Evolutionary conservation across 2,113 vertebrate species (phyloP).

Genomic region (Antennarius striatus): DNA sequence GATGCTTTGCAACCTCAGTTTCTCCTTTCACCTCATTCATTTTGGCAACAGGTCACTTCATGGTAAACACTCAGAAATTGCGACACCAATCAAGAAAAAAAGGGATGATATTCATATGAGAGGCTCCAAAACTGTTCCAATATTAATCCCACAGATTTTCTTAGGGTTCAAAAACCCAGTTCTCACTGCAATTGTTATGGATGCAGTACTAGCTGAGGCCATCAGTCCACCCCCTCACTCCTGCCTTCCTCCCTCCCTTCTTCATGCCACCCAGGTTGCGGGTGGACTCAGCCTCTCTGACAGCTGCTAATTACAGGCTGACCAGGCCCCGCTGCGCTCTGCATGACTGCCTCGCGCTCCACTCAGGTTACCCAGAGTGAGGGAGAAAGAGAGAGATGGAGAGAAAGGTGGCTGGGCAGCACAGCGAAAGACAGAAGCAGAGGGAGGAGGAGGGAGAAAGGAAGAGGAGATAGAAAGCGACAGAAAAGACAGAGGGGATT

Average conservation of each 20-base stretch:
- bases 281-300: conserved; percentile 79
- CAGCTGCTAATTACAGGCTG: conserved; percentile 85
- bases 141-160: conserved; percentile 44
- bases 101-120: background rate
- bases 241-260: conserved; percentile 30
- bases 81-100: background rate
- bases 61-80: background rate
- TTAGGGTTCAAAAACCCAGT: conserved; percentile 46
- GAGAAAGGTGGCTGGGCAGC: conserved; percentile 62
- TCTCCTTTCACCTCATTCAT: background rate
- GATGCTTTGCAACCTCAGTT: background rate
- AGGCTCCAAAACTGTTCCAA: conserved; percentile 10
- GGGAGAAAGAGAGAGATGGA: conserved; percentile 60
- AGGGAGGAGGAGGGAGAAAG: conserved; percentile 49
- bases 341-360: conserved; percentile 79
- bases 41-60: background rate
- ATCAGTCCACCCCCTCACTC: conserved; percentile 43
- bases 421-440: conserved; percentile 55
- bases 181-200: conserved; percentile 70
- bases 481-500: conserved; percentile 24
- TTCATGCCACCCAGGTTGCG: conserved; percentile 86
- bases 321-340: conserved; percentile 80
- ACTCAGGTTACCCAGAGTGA: conserved; percentile 79
- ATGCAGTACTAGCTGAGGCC: conserved; percentile 61
- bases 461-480: conserved; percentile 41